Conservation (phyloP, 1,140 invertebrate species). For the Oryctes rhinoceros region DNA sequence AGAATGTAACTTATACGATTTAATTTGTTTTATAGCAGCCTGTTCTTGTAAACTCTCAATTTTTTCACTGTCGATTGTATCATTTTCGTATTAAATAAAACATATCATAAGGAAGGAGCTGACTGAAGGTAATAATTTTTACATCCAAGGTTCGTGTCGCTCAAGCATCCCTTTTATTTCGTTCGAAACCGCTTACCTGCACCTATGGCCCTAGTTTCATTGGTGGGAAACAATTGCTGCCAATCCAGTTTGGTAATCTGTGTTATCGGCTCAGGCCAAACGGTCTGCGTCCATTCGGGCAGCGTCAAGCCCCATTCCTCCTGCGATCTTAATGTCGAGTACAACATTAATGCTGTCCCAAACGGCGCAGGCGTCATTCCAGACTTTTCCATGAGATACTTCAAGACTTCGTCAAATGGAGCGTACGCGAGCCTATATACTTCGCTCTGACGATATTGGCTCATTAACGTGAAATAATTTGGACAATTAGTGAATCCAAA, state of each 20-base stretch:
- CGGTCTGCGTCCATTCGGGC: neutral
- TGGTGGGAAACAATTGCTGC: neutral
- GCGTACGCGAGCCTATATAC: too few species aligned
- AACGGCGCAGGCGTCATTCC: neutral
- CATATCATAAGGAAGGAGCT: too few species aligned
- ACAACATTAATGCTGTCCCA: neutral
- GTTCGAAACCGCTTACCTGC: neutral
- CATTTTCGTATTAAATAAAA: too few species aligned
- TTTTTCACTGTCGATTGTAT: too few species aligned
- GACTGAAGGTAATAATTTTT: too few species aligned
- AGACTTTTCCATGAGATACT: neutral
- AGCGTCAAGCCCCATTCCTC: neutral
- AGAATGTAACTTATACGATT: too few species aligned
- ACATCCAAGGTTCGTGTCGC: too few species aligned
- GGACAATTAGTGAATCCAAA: neutral
- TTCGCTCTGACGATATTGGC: neutral
- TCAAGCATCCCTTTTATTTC: too few species aligned
- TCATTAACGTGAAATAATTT: neutral
- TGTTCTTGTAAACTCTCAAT: too few species aligned
- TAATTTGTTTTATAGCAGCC: too few species aligned
- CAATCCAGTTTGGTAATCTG: neutral
- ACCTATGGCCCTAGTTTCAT: neutral
- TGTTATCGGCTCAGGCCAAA: conserved; percentile 9
- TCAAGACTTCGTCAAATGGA: neutral
- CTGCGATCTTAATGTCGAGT: conserved; percentile 15